Conservation (phyloP, 1,140 invertebrate genomes). For the Bilobella aurantiaca region DNA sequence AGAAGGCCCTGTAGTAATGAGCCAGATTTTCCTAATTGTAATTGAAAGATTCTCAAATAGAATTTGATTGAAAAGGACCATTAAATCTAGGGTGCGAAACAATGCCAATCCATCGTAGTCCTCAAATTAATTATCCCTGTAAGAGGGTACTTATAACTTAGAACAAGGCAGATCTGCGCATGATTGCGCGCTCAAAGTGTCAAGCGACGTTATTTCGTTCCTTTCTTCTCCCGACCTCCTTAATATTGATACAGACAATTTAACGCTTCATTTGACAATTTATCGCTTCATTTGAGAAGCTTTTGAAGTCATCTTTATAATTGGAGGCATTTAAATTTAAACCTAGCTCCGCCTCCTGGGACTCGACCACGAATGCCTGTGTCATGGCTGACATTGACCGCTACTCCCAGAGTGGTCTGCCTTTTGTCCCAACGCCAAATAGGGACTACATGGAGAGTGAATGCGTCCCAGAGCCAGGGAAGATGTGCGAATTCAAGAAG, state of each 20-base stretch:
- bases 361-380: conserved; percentile 41
- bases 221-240: not conserved
- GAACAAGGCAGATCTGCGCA: too few species aligned
- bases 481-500: conserved; percentile 46
- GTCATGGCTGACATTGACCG: conserved; percentile 45
- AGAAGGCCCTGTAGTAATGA: too few species aligned
- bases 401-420: conserved; percentile 38
- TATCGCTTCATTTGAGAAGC: conserved; percentile 1
- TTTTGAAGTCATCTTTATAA: not conserved
- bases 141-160: too few species aligned
- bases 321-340: not conserved
- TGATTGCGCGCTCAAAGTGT: too few species aligned
- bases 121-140: not conserved
- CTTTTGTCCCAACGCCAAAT: conserved; percentile 28
- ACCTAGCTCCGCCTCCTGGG: conserved; percentile 44
- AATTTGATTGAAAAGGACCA: not conserved
- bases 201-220: not conserved
- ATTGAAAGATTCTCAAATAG: not conserved
- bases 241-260: not conserved
- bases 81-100: not conserved
- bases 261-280: not conserved
- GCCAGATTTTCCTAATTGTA: too few species aligned
- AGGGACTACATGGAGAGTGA: conserved; percentile 44
- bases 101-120: not conserved
- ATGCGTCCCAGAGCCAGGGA: conserved; percentile 44